Evolutionary conservation across 2,888 invertebrate genomes (phyloP), one percentile per base, ranked within the genome.

Genomic region (Thecocarcelia acutangulata): DNA sequence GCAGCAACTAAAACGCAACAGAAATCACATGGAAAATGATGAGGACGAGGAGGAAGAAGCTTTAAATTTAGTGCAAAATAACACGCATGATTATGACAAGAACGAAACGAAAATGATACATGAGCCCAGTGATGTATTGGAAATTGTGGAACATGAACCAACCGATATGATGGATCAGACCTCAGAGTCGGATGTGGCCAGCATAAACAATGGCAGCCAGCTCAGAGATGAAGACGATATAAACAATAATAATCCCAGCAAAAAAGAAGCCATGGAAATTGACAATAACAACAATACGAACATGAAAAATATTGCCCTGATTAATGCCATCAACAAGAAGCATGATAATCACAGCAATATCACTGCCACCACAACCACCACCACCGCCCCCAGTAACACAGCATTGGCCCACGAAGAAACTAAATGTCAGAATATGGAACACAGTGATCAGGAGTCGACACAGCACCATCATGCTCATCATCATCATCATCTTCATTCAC

Each of bases 61-160:
- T n/a, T 84, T 90, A 69, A 90, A 91, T 86, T 86, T 91, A 72
- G 89, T 89, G 21, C 90, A 90, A 85, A 87, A 86, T 42, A 80
- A 73, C 80, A 15, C 84, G 5, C 78, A 83, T 61, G 84, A 85
- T 19, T 73, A 58, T 24, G 61, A 54, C 50, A 75, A 40, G 50
- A 63, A 28, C n/a, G 79, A 58, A n/a, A 40, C 79, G 9, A 69
- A 69, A 58, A 50, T 52, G 24, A 46, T 63, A 44, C 64, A 72
- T 17, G 84, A 84, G 15, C 28, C 73, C 42, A 74, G 78, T 21
- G 64, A 78, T 24, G 28, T 64, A 42, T 61, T 64, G n/a, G 63
- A 66, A 66, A 64, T 75, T 58, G 68, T 79, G 1, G 79, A 78
- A 56, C 64, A 63, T 11, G 81, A 80, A 24, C 72, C 61, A 52